Evolutionary conservation across 1,140 invertebrate species (phyloP).

Genomic region (Drosophila watanabei): DNA sequence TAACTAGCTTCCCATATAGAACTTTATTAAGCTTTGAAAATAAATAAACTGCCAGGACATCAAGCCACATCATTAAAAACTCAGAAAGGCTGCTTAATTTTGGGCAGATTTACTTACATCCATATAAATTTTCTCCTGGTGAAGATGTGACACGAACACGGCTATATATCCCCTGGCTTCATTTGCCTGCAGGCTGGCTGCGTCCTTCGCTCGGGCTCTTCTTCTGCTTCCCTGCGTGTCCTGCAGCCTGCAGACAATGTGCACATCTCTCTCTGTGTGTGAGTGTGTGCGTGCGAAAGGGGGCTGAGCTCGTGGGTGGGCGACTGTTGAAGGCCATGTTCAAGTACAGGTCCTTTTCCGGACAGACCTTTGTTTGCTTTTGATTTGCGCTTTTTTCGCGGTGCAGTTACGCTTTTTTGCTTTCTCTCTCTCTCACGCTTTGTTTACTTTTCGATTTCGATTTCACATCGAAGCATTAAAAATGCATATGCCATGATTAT

Average conservation of each 20-base stretch:
- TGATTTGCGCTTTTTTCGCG: constrained; percentile 72
- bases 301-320: constrained; percentile 11
- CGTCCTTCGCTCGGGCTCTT: constrained; percentile 32
- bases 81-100: constrained; percentile 1
- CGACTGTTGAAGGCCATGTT: constrained; percentile 70
- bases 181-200: constrained; percentile 33
- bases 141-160: neutral
- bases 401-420: constrained; percentile 16
- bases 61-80: neutral
- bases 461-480: constrained; percentile 63
- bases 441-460: constrained; percentile 70
- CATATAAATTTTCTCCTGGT: constrained; percentile 3
- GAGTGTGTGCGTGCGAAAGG: neutral
- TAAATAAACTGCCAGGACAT: neutral
- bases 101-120: neutral
- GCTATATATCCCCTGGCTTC: constrained; percentile 20
- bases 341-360: constrained; percentile 40
- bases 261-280: constrained; percentile 9
- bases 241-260: constrained; percentile 58
- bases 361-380: constrained; percentile 58
- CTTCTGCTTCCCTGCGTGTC: constrained; percentile 38
- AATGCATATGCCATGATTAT: constrained; percentile 67
- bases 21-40: neutral
- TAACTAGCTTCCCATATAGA: neutral
- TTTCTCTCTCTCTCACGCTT: neutral